These are phyloP conservation scores for Urechis unicinctus DNA, from an alignment of 2,888 invertebrate species.

Conservation along the genomic window DNA sequence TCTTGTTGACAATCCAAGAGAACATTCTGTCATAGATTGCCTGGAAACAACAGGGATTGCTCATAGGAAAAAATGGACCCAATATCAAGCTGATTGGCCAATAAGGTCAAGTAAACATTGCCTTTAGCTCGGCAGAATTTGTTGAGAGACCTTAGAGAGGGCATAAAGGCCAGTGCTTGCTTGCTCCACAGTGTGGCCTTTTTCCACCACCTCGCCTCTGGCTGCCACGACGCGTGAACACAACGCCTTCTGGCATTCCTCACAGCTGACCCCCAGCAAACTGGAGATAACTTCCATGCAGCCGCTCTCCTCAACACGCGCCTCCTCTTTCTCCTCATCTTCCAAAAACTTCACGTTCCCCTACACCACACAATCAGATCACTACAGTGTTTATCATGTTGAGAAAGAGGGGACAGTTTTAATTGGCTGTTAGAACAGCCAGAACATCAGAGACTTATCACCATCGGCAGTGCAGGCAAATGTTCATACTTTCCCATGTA, in stretches of 20 bases:
- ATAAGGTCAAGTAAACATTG: no score
- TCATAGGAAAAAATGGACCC: no score
- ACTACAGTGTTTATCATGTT: no score
- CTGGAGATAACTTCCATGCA: conserved; percentile 56
- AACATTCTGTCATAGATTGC: conserved; percentile 92
- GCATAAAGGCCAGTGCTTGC: no score
- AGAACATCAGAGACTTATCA: no score
- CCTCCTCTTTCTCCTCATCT: conserved; percentile 51
- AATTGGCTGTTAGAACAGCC: no score
- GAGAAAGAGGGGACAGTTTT: not conserved
- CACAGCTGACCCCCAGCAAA: conserved; percentile 62
- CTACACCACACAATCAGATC: conserved; percentile 50
- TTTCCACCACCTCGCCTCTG: conserved; percentile 84
- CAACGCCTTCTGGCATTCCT: conserved; percentile 68
- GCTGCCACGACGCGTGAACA: conserved; percentile 87
- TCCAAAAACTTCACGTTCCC: conserved; percentile 60
- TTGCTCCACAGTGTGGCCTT: conserved; percentile 77
- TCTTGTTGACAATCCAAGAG: conserved; percentile 84
- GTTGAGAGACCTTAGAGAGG: no score
- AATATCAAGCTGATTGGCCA: no score
- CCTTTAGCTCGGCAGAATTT: no score
- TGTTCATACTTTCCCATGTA: no score
- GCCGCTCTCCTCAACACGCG: conserved; percentile 55
- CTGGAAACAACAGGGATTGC: conserved; percentile 39
- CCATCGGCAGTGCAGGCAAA: no score